phyloP scores from a whole-genome alignment of 2,888 invertebrate species.

The Tanypteryx hageni region DNA sequence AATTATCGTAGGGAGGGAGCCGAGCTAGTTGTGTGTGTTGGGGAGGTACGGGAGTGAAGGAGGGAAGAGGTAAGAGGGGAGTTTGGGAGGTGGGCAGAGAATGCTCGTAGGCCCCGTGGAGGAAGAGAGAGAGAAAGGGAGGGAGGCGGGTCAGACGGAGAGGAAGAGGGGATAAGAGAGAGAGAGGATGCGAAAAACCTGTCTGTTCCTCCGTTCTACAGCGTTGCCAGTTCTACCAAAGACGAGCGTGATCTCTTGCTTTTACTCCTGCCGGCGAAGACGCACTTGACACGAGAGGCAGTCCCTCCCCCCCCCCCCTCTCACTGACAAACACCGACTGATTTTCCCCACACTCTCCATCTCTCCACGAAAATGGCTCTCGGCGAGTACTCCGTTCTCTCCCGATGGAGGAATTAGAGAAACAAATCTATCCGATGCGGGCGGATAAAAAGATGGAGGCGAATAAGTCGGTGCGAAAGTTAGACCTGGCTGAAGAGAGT shows the following conservation, averaged over 20 bases:
- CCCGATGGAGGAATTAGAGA: no score
- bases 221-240: constrained; percentile 2
- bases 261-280: constrained; percentile 39
- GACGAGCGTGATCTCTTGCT: neutral
- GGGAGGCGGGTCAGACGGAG: constrained; percentile 30
- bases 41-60: no score
- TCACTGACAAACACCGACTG: neutral
- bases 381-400: constrained; percentile 14
- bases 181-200: constrained; percentile 42
- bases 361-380: neutral
- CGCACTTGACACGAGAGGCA: constrained; percentile 39
- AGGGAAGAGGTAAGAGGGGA: no score
- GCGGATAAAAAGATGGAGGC: no score
- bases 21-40: no score
- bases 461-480: no score
- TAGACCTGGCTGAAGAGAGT: no score
- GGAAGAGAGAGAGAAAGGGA: neutral
- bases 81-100: no score
- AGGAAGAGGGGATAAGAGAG: no score
- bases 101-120: neutral
- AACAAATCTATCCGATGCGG: no score
- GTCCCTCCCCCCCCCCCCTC: constrained; percentile 11
- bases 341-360: neutral
- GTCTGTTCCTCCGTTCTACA: constrained; percentile 29
- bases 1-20: no score